Base-by-base conservation (phyloP, 1,140 invertebrate genomes). In the Drosophila suzukii region DNA sequence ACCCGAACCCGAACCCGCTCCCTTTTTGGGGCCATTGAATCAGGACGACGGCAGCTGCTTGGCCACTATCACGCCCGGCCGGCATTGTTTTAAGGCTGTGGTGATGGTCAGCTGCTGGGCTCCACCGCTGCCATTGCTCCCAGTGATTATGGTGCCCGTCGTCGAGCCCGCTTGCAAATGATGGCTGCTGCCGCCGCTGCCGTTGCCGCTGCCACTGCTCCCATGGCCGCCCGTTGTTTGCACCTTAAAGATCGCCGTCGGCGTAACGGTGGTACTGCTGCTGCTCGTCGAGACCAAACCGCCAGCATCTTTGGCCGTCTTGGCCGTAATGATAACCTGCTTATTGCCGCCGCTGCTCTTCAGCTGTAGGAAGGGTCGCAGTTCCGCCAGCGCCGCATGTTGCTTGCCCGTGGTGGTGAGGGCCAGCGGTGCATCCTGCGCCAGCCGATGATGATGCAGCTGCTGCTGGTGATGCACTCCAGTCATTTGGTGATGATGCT, bases 41-140 rank as follows among this genome's bases (percentile, higher is more conserved):
- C 92, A 92, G 77, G 92, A 92, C 49, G 89, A 91, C 77, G 91
- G 91, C 74, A 91, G 54, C 76, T 96, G 95, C 91, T 97, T 97
- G 50, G 96, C 97, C 56, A 97, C 96, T 76, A 97, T 97, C 20
- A 97, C 97, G 60, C 96, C 96, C 10, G 96, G 96, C 78, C 96
- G 94, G 73, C 96, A 95, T 78, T 97, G 96, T 76, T 95, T 92
- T 7, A 91, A 65, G 0, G 93, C 66, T 92, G 93, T 70, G 92
- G 93, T 85, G 49, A 92, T 90, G 58, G 91, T 91, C 20, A 92
- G 56, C 38, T 65, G 60, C 59, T 73, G 75, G 36, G 58, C 68
- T 66, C 47, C 77, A 61, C 56, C 78, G 78, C 49, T 85, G 78
- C 49, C 78, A 65, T 46, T 63, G 32, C 72, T 60, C 61, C 59